Evolutionary conservation across 1,140 invertebrate genomes (phyloP).

Genomic region (Drosophila prosaltans): DNA sequence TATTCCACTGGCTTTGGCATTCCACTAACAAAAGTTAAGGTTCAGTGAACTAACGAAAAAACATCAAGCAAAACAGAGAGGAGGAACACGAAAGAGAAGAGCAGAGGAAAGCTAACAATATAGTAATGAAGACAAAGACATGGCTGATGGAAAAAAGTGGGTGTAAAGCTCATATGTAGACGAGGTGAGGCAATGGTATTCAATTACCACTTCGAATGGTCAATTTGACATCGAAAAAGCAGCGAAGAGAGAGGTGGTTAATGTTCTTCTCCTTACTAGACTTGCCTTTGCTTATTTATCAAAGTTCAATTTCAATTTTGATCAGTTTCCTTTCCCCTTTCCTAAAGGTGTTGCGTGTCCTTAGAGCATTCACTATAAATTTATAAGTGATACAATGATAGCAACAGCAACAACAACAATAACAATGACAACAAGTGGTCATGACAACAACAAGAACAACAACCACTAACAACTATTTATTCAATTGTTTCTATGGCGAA

Average conservation of each 20-base stretch:
- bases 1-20: background rate
- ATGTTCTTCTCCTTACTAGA: constrained; percentile 44
- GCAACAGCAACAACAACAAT: constrained; percentile 23
- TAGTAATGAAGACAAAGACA: constrained; percentile 54
- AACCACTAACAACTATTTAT: constrained; percentile 13
- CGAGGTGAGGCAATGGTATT: constrained; percentile 15
- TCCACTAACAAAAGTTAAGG: constrained; percentile 28
- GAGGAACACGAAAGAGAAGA: background rate
- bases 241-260: constrained; percentile 20
- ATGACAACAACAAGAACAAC: constrained; percentile 61
- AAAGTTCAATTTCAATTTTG: background rate
- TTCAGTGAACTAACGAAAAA: constrained; percentile 72
- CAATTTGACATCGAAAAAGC: constrained; percentile 54
- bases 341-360: constrained; percentile 52
- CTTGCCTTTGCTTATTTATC: background rate
- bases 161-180: constrained; percentile 16
- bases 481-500: constrained; percentile 59
- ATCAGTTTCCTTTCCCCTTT: constrained; percentile 3
- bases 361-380: constrained; percentile 42
- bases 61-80: constrained; percentile 4
- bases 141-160: constrained; percentile 23
- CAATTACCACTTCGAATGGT: constrained; percentile 22
- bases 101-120: constrained; percentile 15
- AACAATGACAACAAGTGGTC: constrained; percentile 62
- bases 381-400: constrained; percentile 68